phyloP scores from a whole-genome alignment of 1,140 invertebrate species.

The Bombus haemorrhoidalis region DNA sequence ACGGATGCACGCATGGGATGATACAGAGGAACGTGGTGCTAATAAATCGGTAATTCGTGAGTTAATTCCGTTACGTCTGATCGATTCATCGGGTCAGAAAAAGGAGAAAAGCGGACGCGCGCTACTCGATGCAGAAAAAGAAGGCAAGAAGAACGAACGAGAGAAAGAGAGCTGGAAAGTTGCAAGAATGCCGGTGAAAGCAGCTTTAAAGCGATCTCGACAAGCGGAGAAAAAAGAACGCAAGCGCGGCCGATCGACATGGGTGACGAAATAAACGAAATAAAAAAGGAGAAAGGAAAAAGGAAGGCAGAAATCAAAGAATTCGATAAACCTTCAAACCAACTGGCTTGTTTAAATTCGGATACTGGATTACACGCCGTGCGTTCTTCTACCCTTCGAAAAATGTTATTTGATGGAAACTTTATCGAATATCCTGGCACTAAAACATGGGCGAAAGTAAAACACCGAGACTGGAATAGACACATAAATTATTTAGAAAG shows the following conservation, averaged over 20 bases:
- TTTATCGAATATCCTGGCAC: constrained; percentile 10
- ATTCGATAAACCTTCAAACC: constrained; percentile 72
- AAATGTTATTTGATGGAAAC: constrained; percentile 35
- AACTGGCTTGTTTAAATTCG: constrained; percentile 59
- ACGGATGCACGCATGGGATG: constrained; percentile 31
- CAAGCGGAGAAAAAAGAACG: constrained; percentile 63
- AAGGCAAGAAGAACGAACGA: constrained; percentile 36
- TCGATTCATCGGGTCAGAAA: constrained; percentile 44
- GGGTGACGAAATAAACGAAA: constrained; percentile 62
- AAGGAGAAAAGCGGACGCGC: background rate
- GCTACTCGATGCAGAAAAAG: constrained; percentile 46
- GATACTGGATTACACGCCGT: constrained; percentile 35
- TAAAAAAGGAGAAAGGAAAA: background rate
- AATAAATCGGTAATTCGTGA: constrained; percentile 73
- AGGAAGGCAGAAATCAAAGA: constrained; percentile 61
- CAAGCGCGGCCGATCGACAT: constrained; percentile 45
- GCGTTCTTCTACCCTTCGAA: background rate
- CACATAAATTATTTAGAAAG: background rate
- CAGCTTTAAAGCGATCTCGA: constrained; percentile 70
- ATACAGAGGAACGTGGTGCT: constrained; percentile 55
- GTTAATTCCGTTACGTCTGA: constrained; percentile 73
- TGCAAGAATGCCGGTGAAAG: constrained; percentile 62
- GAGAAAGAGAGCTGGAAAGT: constrained; percentile 40
- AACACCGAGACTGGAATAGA: background rate
- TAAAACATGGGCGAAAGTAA: constrained; percentile 6